These are phyloP conservation scores for Oxyura jamaicensis DNA, from an alignment of 2,113 vertebrate genomes.

Conservation along the genomic window DNA sequence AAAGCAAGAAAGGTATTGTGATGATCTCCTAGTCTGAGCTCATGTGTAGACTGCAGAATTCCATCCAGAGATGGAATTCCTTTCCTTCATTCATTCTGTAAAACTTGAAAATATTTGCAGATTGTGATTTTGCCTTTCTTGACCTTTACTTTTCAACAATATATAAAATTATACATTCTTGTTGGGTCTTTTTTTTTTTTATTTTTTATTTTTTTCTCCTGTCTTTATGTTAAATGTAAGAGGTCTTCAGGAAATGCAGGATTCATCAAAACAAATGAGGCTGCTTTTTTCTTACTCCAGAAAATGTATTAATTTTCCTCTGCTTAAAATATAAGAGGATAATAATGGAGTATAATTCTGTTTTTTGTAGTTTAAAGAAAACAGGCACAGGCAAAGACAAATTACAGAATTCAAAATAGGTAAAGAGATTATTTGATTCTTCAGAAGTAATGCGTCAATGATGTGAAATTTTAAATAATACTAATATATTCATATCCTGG, in stretches of 20 bases:
- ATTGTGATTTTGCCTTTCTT: neutral
- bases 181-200: neutral
- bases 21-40: neutral
- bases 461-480: conserved; percentile 31
- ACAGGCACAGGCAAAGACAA: neutral
- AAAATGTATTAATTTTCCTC: neutral
- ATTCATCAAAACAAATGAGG: neutral
- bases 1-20: neutral
- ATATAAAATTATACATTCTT: neutral
- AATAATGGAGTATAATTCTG: neutral
- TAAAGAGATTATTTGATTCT: neutral
- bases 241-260: neutral
- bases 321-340: neutral
- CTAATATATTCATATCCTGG: neutral
- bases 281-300: neutral
- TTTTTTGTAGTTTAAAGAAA: conserved; percentile 8
- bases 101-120: neutral
- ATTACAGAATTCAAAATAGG: neutral
- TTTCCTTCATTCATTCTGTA: neutral
- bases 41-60: neutral
- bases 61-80: neutral
- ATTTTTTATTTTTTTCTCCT: neutral
- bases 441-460: neutral
- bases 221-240: neutral
- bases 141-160: neutral